These are phyloP conservation scores for Lutjanus argentimaculatus DNA, from an alignment of 2,797 vertebrate genomes.

Conservation along the genomic window DNA sequence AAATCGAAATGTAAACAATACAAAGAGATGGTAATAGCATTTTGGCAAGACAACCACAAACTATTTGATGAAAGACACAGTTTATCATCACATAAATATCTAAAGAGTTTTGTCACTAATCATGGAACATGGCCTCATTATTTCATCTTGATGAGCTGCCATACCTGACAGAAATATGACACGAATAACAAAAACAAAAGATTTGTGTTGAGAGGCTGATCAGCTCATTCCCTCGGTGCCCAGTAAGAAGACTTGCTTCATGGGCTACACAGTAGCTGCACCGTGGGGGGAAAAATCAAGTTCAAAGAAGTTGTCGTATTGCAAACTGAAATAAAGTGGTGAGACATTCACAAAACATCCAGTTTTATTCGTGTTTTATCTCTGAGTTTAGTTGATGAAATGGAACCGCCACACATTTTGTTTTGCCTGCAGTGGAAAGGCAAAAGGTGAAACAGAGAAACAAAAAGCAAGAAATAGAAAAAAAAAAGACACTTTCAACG, in stretches of 20 bases:
- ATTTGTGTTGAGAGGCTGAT: slow-evolving; percentile 73
- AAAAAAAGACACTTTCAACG: slow-evolving; percentile 57
- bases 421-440: slow-evolving; percentile 84
- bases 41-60: slow-evolving; percentile 42
- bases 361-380: slow-evolving; percentile 77
- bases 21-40: slow-evolving; percentile 17
- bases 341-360: slow-evolving; percentile 80
- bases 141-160: slow-evolving; percentile 84
- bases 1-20: slow-evolving; percentile 32
- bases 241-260: slow-evolving; percentile 64
- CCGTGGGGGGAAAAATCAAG: slow-evolving; percentile 64
- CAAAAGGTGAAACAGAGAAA: slow-evolving; percentile 82
- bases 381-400: slow-evolving; percentile 78
- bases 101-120: slow-evolving; percentile 72
- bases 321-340: slow-evolving; percentile 77
- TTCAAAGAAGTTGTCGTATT: slow-evolving; percentile 81
- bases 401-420: slow-evolving; percentile 78
- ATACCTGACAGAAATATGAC: slow-evolving; percentile 85
- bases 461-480: slow-evolving; percentile 62
- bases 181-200: slow-evolving; percentile 80
- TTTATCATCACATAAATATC: slow-evolving; percentile 74
- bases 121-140: slow-evolving; percentile 84
- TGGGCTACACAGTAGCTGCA: slow-evolving; percentile 68
- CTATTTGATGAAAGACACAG: slow-evolving; percentile 50
- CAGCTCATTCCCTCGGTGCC: slow-evolving; percentile 73